A percentile compares a stretch with the other conserved stretches of the same genome.
phyloP scores from a whole-genome alignment of 1,140 invertebrate species.

The Sinonovacula constricta region DNA sequence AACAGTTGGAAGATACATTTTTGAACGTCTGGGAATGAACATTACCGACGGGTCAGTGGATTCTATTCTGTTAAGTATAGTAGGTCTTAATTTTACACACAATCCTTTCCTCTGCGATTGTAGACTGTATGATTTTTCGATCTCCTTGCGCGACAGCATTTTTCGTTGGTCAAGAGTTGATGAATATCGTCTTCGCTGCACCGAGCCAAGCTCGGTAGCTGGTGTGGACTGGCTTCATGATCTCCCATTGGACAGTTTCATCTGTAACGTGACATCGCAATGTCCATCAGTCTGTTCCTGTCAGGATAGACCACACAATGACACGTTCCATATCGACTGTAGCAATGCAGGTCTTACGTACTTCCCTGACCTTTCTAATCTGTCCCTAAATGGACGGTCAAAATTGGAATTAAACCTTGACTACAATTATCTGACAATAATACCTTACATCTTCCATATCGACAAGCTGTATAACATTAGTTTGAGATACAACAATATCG shows the following conservation, averaged over 20 bases:
- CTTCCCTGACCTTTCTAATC: constrained; percentile 2
- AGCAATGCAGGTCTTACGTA: constrained; percentile 11
- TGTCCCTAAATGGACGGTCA: neutral
- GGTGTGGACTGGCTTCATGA: constrained; percentile 38
- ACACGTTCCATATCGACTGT: constrained; percentile 28
- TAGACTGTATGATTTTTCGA: neutral
- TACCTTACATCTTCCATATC: neutral
- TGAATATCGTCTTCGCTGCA: constrained; percentile 23
- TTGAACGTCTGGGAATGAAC: neutral
- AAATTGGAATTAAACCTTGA: constrained; percentile 33
- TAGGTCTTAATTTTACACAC: constrained; percentile 12
- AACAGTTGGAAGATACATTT: neutral
- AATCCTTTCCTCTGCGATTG: constrained; percentile 41
- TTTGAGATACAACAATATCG: constrained; percentile 6
- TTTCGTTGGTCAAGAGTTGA: constrained; percentile 16
- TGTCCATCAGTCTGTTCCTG: constrained; percentile 29
- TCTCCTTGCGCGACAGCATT: neutral
- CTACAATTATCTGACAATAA: constrained; percentile 2
- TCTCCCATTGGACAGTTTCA: neutral
- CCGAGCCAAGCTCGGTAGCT: neutral
- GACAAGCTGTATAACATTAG: constrained; percentile 6
- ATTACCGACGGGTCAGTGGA: neutral
- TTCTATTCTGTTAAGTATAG: constrained; percentile 12
- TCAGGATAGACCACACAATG: constrained; percentile 39
- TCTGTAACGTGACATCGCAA: constrained; percentile 10